A percentile compares a stretch with the other conserved stretches of the same genome.
Conservation (phyloP, 2,797 vertebrate genomes). For the Picus viridis region DNA sequence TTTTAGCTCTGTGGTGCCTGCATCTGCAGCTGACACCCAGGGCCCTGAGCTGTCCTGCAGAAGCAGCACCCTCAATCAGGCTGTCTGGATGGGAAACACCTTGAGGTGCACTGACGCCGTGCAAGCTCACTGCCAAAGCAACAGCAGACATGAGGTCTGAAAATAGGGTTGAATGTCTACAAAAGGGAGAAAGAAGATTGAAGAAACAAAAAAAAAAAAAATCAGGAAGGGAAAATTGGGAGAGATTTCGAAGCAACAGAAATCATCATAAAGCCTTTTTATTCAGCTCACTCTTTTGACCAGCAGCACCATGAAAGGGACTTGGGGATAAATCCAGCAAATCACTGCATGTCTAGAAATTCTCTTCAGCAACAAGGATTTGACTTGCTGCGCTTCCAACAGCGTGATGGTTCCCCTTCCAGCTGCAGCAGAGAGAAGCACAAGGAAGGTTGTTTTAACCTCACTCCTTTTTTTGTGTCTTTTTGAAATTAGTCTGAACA, state of each 20-base stretch:
- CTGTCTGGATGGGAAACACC: not conserved
- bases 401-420: not conserved
- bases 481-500: not conserved
- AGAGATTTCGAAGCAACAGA: not conserved
- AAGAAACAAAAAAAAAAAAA: not conserved
- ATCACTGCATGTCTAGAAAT: fast-evolving
- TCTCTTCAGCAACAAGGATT: not conserved
- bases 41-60: not conserved
- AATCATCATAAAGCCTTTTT: not conserved
- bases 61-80: not conserved
- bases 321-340: not conserved
- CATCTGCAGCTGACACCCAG: not conserved
- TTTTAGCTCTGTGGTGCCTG: not conserved
- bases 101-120: not conserved
- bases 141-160: not conserved
- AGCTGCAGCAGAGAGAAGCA: not conserved
- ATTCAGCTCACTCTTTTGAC: not conserved
- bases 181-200: not conserved
- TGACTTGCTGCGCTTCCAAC: not conserved
- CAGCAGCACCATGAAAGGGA: not conserved
- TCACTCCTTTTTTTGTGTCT: not conserved
- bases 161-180: not conserved
- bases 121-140: not conserved
- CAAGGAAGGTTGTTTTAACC: not conserved
- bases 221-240: not conserved